phyloP scores from a whole-genome alignment of 2,797 vertebrate species.

The Pangasius djambal region DNA sequence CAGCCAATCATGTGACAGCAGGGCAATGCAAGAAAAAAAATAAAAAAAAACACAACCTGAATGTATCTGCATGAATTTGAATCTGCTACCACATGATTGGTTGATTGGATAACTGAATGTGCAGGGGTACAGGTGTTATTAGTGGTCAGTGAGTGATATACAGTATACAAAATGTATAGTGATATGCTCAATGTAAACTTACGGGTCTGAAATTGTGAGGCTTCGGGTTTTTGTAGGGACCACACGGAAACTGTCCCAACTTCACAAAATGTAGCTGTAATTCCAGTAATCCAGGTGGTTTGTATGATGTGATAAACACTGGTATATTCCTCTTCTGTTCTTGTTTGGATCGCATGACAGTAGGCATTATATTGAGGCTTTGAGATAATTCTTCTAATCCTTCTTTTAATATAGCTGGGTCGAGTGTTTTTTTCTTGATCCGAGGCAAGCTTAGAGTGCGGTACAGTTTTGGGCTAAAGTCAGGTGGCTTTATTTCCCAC shows the following conservation, averaged over 20 bases:
- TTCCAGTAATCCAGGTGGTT: slow-evolving; percentile 60
- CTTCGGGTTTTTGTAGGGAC: slow-evolving; percentile 68
- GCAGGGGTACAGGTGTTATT: background rate
- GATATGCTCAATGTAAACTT: slow-evolving; percentile 37
- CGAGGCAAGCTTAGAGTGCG: slow-evolving; percentile 55
- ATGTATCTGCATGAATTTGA: background rate
- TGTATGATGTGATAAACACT: slow-evolving; percentile 66
- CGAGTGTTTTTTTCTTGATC: slow-evolving; percentile 49
- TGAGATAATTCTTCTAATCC: slow-evolving; percentile 28
- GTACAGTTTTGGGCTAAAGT: slow-evolving; percentile 71
- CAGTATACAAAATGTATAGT: background rate
- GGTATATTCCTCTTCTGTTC: slow-evolving; percentile 36
- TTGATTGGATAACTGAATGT: background rate
- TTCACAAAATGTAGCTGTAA: slow-evolving; percentile 70
- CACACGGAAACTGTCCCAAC: slow-evolving; percentile 62
- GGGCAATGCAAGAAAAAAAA: background rate
- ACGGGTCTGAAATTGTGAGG: slow-evolving; percentile 75
- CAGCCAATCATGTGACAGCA: background rate
- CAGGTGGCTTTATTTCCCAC: slow-evolving; percentile 66
- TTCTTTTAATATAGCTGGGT: slow-evolving; percentile 2
- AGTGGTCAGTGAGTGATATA: background rate
- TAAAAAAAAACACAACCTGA: too few relatives aligned
- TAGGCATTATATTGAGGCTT: slow-evolving; percentile 41
- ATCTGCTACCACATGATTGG: background rate
- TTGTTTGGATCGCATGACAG: slow-evolving; percentile 47